Evolutionary conservation across 1,140 invertebrate species (phyloP).

Genomic region (Agrilus planipennis): DNA sequence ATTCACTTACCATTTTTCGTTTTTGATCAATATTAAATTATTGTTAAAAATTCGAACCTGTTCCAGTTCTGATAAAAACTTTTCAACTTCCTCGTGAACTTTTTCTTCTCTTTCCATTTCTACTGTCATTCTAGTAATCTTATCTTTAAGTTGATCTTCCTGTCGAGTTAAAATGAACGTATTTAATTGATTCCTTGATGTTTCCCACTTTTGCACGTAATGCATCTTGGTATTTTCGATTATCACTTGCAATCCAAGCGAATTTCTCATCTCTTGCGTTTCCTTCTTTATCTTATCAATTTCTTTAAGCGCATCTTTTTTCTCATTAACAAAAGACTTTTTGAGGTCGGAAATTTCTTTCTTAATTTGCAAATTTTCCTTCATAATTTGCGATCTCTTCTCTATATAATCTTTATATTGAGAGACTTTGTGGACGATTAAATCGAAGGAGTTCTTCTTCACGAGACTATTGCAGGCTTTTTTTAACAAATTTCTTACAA

Average conservation of each 20-base stretch:
- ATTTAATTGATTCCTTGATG: conserved; percentile 17
- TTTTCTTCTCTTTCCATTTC: conserved; percentile 17
- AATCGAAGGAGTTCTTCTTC: no score
- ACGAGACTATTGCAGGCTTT: no score
- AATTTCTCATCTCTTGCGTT: conserved; percentile 9
- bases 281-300: background rate
- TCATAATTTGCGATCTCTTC: no score
- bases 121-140: conserved; percentile 9
- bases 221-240: conserved; percentile 13
- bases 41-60: background rate
- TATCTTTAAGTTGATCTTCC: conserved; percentile 10
- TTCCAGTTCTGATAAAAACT: conserved; percentile 10
- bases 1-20: background rate
- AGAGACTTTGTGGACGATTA: no score
- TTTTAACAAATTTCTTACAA: no score
- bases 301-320: no score
- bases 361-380: no score
- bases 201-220: conserved; percentile 19
- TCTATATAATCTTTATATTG: no score
- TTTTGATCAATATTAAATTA: background rate
- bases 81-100: conserved; percentile 20
- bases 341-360: no score
- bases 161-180: conserved; percentile 7
- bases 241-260: conserved; percentile 5
- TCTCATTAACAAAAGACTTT: no score